phyloP scores from a whole-genome alignment of 2,113 vertebrate genomes.

The Colaptes auratus region DNA sequence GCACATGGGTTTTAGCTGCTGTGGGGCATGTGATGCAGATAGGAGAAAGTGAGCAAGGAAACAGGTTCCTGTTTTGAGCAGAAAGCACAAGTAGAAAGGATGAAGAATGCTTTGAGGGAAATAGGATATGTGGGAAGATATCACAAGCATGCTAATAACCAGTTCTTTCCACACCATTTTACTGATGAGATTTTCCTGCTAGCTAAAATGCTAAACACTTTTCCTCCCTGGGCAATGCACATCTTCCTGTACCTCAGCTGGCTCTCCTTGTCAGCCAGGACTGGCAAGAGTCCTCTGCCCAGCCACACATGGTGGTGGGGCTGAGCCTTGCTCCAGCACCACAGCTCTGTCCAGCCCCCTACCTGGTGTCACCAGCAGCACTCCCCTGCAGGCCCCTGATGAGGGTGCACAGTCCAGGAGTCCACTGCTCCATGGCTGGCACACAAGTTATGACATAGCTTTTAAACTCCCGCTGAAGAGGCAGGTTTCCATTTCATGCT shows the following conservation, averaged over 20 bases:
- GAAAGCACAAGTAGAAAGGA: background rate
- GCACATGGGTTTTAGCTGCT: background rate
- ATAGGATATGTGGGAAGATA: background rate
- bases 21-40: background rate
- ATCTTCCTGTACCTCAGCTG: background rate
- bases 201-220: background rate
- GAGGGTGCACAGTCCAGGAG: background rate
- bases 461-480: background rate
- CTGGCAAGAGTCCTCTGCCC: background rate
- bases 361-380: accelerated
- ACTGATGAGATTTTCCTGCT: background rate
- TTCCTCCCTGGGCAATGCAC: background rate
- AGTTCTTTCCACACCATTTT: background rate
- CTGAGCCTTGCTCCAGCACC: background rate
- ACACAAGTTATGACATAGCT: background rate
- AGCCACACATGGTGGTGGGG: accelerated
- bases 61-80: background rate
- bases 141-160: background rate
- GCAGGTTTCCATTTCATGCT: background rate
- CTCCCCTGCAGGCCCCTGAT: background rate
- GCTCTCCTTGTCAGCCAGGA: background rate
- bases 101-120: background rate
- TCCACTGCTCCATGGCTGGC: background rate
- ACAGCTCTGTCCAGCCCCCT: accelerated
- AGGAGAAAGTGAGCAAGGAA: background rate